These are phyloP conservation scores for Microchrysa polita DNA, from an alignment of 2,888 invertebrate species.

Conservation along the genomic window DNA sequence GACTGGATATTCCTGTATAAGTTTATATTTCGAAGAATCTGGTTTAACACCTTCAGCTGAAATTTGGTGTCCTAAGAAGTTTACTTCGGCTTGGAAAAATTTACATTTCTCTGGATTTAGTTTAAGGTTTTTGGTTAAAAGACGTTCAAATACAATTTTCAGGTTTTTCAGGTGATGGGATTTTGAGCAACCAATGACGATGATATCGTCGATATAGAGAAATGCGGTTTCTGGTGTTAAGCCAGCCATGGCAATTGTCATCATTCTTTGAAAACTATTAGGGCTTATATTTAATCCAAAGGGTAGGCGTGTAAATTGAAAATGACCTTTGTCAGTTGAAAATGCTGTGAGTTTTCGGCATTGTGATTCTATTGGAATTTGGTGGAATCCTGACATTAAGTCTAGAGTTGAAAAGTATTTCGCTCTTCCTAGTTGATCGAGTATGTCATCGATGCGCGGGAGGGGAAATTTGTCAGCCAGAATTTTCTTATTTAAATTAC, in stretches of 20 bases:
- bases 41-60: slow-evolving; percentile 50
- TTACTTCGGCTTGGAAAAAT: slow-evolving; percentile 50
- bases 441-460: slow-evolving; percentile 42
- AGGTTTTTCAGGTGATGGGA: slow-evolving; percentile 48
- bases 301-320: slow-evolving; percentile 49
- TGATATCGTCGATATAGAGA: slow-evolving; percentile 52
- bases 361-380: slow-evolving; percentile 45
- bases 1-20: slow-evolving; percentile 47
- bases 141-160: slow-evolving; percentile 37
- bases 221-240: slow-evolving; percentile 46
- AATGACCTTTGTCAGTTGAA: slow-evolving; percentile 47
- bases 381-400: slow-evolving; percentile 47
- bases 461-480: slow-evolving; percentile 5
- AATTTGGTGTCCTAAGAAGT: slow-evolving; percentile 39
- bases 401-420: slow-evolving; percentile 49
- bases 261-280: slow-evolving; percentile 51
- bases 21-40: slow-evolving; percentile 51
- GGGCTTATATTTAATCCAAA: slow-evolving; percentile 51
- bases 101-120: slow-evolving; percentile 48
- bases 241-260: slow-evolving; percentile 48
- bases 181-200: slow-evolving; percentile 49
- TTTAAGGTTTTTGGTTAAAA: slow-evolving; percentile 47
- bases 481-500: slow-evolving; percentile 40
- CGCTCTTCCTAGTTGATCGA: slow-evolving; percentile 46
- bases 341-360: slow-evolving; percentile 48